These are phyloP conservation scores for Danaus melanippus DNA, from an alignment of 1,140 invertebrate genomes.

Conservation along the genomic window DNA sequence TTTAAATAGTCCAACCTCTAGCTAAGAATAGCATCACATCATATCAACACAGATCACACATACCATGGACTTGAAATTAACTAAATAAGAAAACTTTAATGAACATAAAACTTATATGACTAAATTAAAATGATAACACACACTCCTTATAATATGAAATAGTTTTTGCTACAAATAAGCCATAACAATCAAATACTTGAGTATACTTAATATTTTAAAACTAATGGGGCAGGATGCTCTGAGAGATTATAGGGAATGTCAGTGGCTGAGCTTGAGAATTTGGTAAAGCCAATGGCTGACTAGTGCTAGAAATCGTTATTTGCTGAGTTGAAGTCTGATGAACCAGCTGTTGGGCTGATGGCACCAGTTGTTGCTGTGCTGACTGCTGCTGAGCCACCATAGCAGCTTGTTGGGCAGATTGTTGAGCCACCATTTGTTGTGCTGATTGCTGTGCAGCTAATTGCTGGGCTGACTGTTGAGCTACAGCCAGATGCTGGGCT, in stretches of 20 bases:
- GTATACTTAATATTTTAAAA: constrained; percentile 7
- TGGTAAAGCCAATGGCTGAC: constrained; percentile 59
- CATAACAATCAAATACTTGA: not conserved
- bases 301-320: constrained; percentile 62
- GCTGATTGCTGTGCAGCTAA: constrained; percentile 46
- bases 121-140: not conserved
- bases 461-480: constrained; percentile 50
- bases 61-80: too few relatives aligned
- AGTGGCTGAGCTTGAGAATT: constrained; percentile 61
- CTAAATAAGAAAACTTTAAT: too few relatives aligned
- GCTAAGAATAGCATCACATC: too few relatives aligned
- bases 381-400: constrained; percentile 53
- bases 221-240: constrained; percentile 61
- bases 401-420: constrained; percentile 26
- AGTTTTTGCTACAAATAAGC: too few relatives aligned
- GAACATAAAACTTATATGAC: too few relatives aligned
- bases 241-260: constrained; percentile 66
- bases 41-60: too few relatives aligned
- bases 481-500: constrained; percentile 43
- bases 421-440: constrained; percentile 32
- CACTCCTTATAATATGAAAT: not conserved
- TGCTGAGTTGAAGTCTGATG: constrained; percentile 64
- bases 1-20: too few relatives aligned
- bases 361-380: constrained; percentile 48
- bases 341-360: constrained; percentile 49